Conservation (phyloP, 2,113 vertebrate species). For the Rana temporaria region DNA sequence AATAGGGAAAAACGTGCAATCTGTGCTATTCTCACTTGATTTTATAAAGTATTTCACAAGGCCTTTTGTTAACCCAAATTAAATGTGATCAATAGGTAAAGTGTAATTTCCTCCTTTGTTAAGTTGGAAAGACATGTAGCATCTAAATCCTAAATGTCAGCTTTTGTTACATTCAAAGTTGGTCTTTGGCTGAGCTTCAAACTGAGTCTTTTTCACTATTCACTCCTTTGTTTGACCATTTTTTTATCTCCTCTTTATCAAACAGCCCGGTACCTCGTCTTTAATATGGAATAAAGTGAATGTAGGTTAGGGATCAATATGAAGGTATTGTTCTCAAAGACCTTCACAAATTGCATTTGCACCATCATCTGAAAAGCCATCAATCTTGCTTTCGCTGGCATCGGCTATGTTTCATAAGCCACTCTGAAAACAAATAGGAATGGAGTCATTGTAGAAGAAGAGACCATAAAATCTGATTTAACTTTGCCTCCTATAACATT, state of each 20-base stretch:
- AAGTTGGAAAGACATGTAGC: conserved; percentile 15
- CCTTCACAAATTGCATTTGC: conserved; percentile 39
- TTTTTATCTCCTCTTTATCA: conserved; percentile 1
- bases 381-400: conserved; percentile 43
- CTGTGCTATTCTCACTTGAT: conserved; percentile 25
- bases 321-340: conserved; percentile 16
- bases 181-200: conserved; percentile 49
- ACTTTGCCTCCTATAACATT: conserved; percentile 55
- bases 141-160: conserved; percentile 46
- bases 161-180: conserved; percentile 37
- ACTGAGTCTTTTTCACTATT: conserved; percentile 23
- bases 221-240: not conserved
- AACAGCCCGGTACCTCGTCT: conserved; percentile 18
- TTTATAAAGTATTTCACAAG: conserved; percentile 37
- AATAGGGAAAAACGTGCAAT: conserved; percentile 1
- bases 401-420: conserved; percentile 53
- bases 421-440: conserved; percentile 50
- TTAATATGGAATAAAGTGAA: conserved; percentile 57
- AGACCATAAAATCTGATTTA: conserved; percentile 54
- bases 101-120: conserved; percentile 22
- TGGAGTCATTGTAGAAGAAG: conserved; percentile 47
- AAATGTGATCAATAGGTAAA: conserved; percentile 43
- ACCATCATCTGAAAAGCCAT: not conserved
- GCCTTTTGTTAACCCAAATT: conserved; percentile 50
- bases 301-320: conserved; percentile 22